These are phyloP conservation scores for Patella depressa DNA, from an alignment of 2,888 invertebrate genomes.

Conservation along the genomic window DNA sequence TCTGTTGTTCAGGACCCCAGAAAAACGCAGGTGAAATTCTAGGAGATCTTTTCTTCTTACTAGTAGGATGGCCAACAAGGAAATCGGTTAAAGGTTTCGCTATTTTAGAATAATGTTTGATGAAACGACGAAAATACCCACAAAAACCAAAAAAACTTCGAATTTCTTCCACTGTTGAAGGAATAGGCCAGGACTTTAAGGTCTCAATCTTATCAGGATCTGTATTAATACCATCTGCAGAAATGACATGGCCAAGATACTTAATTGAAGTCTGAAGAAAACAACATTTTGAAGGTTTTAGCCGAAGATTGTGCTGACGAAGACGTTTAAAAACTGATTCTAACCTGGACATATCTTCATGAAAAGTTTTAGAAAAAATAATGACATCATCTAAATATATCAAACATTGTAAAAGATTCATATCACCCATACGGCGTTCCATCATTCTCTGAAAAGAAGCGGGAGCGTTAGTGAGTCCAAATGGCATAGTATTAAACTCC, in stretches of 20 bases:
- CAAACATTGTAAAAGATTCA: constrained; percentile 15
- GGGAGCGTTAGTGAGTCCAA: constrained; percentile 30
- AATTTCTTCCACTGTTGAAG: constrained; percentile 27
- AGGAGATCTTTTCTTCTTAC: neutral
- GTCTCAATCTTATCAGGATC: constrained; percentile 33
- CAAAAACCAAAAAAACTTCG: constrained; percentile 37
- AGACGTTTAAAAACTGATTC: no score
- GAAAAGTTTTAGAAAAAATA: constrained; percentile 29
- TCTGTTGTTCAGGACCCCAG: constrained; percentile 34
- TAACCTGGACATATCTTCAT: constrained; percentile 15
- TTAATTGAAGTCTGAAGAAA: constrained; percentile 30
- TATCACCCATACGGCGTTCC: constrained; percentile 24
- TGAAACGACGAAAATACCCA: constrained; percentile 38
- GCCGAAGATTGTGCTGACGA: constrained; percentile 14
- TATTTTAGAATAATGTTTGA: constrained; percentile 36
- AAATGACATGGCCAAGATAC: constrained; percentile 36
- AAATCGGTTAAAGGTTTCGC: constrained; percentile 35
- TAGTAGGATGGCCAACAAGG: neutral
- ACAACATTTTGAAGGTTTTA: constrained; percentile 42
- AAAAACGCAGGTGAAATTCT: constrained; percentile 19
- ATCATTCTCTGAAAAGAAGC: constrained; percentile 35
- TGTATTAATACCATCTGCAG: constrained; percentile 30
- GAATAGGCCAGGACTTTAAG: constrained; percentile 32
- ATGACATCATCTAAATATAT: constrained; percentile 29
- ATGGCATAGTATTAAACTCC: constrained; percentile 1